These are phyloP conservation scores for Siniperca scherzeri DNA, from an alignment of 2,797 vertebrate genomes.

Conservation along the genomic window DNA sequence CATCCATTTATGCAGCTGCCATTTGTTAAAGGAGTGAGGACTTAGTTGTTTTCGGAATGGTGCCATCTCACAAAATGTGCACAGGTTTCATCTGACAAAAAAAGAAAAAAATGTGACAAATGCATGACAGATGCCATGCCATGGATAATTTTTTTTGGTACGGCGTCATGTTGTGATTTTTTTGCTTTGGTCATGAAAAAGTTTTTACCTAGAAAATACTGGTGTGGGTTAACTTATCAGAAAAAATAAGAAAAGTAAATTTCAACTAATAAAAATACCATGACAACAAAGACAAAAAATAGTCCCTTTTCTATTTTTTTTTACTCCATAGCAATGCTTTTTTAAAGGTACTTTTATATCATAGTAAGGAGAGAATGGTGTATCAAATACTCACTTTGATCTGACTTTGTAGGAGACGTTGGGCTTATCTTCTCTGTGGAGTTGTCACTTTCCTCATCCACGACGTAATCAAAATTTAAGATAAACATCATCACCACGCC, in stretches of 20 bases:
- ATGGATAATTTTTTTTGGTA: not conserved
- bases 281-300: not conserved
- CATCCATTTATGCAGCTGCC: conserved; percentile 51
- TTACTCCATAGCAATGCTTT: not conserved
- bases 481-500: conserved; percentile 99
- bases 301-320: not conserved
- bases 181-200: not conserved
- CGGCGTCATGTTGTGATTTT: not conserved
- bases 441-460: conserved; percentile 89
- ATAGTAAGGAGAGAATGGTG: not conserved
- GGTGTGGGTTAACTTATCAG: not conserved
- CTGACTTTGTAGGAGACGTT: conserved; percentile 91
- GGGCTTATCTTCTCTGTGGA: conserved; percentile 93
- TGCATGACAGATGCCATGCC: conserved; percentile 5
- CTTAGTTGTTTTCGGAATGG: conserved; percentile 10
- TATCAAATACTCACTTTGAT: conserved; percentile 91
- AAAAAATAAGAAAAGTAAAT: not conserved
- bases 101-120: not conserved
- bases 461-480: conserved; percentile 95
- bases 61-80: conserved; percentile 23
- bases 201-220: not conserved
- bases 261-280: not conserved
- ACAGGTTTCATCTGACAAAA: not conserved
- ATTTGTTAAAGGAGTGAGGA: conserved; percentile 20
- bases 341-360: not conserved